phyloP scores from a whole-genome alignment of 2,888 invertebrate genomes.

The Yponomeuta cagnagella region DNA sequence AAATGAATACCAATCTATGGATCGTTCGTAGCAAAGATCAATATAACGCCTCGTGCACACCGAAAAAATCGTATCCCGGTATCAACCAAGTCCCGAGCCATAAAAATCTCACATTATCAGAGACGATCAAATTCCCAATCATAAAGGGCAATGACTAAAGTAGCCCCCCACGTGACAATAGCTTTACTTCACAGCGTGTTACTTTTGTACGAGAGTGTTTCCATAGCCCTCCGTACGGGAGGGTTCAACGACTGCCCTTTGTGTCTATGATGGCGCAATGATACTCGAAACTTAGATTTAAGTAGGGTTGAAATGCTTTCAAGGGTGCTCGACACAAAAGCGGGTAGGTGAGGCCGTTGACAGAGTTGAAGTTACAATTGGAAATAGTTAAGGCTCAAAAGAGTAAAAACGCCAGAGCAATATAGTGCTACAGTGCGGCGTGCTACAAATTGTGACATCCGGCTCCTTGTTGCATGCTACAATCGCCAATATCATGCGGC shows the following conservation, averaged over 20 bases:
- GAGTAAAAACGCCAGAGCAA: too few relatives aligned
- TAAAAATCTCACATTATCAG: not conserved
- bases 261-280: slow-evolving; percentile 4
- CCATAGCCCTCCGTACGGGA: not conserved
- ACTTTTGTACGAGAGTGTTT: slow-evolving; percentile 1
- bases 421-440: too few relatives aligned
- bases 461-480: too few relatives aligned
- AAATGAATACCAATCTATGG: too few relatives aligned
- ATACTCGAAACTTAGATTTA: slow-evolving; percentile 2
- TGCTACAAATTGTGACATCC: too few relatives aligned
- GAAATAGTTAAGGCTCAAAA: too few relatives aligned
- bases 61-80: not conserved
- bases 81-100: not conserved
- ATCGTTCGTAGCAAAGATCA: too few relatives aligned
- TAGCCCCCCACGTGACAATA: not conserved
- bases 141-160: not conserved
- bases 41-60: too few relatives aligned
- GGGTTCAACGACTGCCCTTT: not conserved
- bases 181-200: slow-evolving; percentile 12
- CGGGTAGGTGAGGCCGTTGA: not conserved
- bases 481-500: too few relatives aligned
- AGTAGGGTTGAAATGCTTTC: slow-evolving; percentile 8
- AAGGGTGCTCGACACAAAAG: not conserved
- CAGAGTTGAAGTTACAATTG: not conserved
- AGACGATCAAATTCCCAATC: not conserved